Base-by-base conservation (phyloP, 1,140 invertebrate genomes). In the Leptopilina boulardi region DNA sequence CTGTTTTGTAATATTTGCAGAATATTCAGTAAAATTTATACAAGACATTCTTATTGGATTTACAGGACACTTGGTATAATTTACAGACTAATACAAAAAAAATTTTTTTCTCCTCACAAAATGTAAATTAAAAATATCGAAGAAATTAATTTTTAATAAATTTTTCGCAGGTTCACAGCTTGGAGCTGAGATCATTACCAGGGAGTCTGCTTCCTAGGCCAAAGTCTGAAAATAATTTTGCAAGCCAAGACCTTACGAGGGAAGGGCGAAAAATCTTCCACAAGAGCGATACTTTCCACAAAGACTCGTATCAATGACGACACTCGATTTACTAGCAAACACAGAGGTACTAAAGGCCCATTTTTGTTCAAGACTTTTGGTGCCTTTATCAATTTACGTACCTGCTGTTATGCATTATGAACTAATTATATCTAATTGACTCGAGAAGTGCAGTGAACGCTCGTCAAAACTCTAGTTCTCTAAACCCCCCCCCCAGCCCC, bases 191-290 rank as follows among this genome's bases (percentile, higher is more conserved):
- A 87, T 93, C 94, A 73, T 89, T 95, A 80, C 94, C 93, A 83
- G 91, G 91, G 75, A 92, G 92, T 86, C 92, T 91, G 15, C 89
- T 96, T 82, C 96, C 96, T 26, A 92, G 95, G 80, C 96, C 96
- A 82, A 96, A 96, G 88, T 96, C 95, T 70, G 96, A 96, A 87
- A 96, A 94, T 90, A 96, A 96, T 90, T 96, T 96, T 88, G 93
- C 94, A 76, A 93, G 94, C 70, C 93, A 94, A 81, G 93, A 94
- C 79, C 89, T 92, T 42, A 89, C 90, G 86, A 85, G 89, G 87
- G 92, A 92, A 88, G 91, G 92, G 76, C 89, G 94, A 84, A 92
- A 93, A 70, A 91, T 94, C 82, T 96, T 96, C 92, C 95, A 96
- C 92, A 96, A 95, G 91, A 95, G 95, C 83, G 95, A 96, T 90